Base-by-base conservation (phyloP, 2,113 vertebrate genomes). In the Cyprinus carpio region DNA sequence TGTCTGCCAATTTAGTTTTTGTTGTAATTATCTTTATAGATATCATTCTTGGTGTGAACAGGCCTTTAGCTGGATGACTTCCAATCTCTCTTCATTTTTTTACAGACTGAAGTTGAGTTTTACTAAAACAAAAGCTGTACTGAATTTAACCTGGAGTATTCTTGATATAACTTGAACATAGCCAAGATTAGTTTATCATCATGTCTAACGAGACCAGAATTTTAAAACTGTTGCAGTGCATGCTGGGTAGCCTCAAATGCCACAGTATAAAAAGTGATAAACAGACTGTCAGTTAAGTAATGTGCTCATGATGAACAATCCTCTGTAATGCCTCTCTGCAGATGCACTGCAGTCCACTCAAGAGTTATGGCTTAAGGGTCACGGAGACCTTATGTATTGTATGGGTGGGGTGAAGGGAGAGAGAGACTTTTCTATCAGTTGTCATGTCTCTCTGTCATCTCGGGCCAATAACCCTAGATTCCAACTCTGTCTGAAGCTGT, bases 391-490 rank as follows among this genome's bases (percentile, higher is more conserved):
- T 76, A 51, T 81, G 29, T 56, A 13, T 69, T 18, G 75, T 37
- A 60, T 15, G n/a, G 27, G 43, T 67, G 71, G n/a, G 18, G 49
- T 64, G 27, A 54, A 86, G 23, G 37, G 85, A 83, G 37, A 72
- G 10, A 80, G n/a, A 37, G 83, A 34, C 20, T 69, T 84, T 51
- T 87, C n/a, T 58, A 46, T 51, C 49, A 20, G 13, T 87, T 87
- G 27, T 82, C 7, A 64, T 84, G 67, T 83, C 12, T 40, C n/a
- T 58, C 29, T 7, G 62, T 54, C 78, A 75, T 86, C 86, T 86
- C 77, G 75, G 85, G 84, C 84, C 34, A 86, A 34, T 87, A 76
- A 84, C 72, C 81, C 76, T 65, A 13, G 46, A 60, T 62, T 29
- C 75, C 40, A 34, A 51, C 58, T 23, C 49, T 46, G 54, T 86